Evolutionary conservation across 2,113 vertebrate genomes (phyloP).

Genomic region (Oryctolagus cuniculus): DNA sequence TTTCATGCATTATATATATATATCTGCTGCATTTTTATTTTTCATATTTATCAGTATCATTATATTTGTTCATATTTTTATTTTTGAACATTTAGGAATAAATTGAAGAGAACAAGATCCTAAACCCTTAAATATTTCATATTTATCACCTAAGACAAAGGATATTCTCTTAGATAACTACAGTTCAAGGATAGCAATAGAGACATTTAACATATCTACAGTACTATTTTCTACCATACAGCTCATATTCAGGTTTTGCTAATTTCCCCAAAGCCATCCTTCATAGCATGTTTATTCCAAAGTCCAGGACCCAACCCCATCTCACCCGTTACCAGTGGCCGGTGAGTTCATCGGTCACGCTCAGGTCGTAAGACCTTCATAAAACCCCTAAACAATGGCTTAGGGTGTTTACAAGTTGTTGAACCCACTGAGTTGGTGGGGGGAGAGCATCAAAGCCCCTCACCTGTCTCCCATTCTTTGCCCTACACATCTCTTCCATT

Average conservation of each 20-base stretch:
- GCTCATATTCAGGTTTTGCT: background rate
- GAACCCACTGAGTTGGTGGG: background rate
- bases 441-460: background rate
- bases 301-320: background rate
- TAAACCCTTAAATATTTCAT: background rate
- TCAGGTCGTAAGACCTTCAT: background rate
- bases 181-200: constrained; percentile 1
- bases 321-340: background rate
- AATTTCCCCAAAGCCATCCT: background rate
- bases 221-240: background rate
- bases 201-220: background rate
- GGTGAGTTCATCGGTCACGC: background rate
- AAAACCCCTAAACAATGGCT: background rate
- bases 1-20: background rate
- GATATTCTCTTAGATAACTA: background rate
- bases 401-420: background rate
- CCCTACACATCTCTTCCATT: background rate
- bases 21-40: background rate
- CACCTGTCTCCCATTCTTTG: background rate
- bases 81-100: background rate
- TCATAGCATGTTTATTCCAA: background rate
- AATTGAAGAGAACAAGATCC: background rate
- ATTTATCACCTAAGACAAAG: background rate
- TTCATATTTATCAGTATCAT: background rate
- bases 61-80: background rate